These are phyloP conservation scores for Arrhopalites spinosus DNA, from an alignment of 2,888 invertebrate genomes.

Conservation along the genomic window DNA sequence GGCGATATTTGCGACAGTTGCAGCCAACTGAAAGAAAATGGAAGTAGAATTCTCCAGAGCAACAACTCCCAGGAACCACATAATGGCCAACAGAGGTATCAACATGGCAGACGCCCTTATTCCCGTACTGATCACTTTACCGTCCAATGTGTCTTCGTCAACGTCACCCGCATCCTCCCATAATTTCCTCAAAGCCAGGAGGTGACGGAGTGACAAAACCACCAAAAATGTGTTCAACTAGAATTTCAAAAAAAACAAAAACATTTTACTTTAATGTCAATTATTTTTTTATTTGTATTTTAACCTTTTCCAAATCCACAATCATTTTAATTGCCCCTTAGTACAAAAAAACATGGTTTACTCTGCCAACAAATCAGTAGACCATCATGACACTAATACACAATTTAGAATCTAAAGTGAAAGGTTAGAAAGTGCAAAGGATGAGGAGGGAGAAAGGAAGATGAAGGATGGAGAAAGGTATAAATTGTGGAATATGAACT, in stretches of 20 bases:
- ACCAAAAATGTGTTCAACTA: constrained; percentile 60
- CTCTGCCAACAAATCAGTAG: too few species aligned
- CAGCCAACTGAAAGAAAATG: constrained; percentile 58
- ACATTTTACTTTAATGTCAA: not conserved
- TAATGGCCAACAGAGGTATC: constrained; percentile 72
- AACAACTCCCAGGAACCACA: constrained; percentile 76
- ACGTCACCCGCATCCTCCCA: constrained; percentile 56
- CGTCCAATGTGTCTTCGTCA: constrained; percentile 55
- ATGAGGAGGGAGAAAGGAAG: too few species aligned
- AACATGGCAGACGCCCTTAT: constrained; percentile 68
- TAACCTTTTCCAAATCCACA: too few species aligned
- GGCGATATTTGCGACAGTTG: constrained; percentile 58
- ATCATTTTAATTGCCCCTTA: too few species aligned
- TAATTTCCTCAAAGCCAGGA: constrained; percentile 54
- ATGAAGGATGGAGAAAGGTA: too few species aligned
- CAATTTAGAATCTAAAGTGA: too few species aligned
- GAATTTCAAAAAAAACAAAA: constrained; percentile 35
- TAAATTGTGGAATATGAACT: too few species aligned
- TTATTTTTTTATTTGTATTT: not conserved
- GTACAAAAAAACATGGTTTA: too few species aligned
- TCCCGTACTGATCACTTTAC: constrained; percentile 56
- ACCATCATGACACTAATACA: too few species aligned
- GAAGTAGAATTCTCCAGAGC: constrained; percentile 70
- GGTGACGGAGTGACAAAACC: constrained; percentile 58
- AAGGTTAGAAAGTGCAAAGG: too few species aligned